phyloP scores from a whole-genome alignment of 2,113 vertebrate species.

The Hepsetus odoe region DNA sequence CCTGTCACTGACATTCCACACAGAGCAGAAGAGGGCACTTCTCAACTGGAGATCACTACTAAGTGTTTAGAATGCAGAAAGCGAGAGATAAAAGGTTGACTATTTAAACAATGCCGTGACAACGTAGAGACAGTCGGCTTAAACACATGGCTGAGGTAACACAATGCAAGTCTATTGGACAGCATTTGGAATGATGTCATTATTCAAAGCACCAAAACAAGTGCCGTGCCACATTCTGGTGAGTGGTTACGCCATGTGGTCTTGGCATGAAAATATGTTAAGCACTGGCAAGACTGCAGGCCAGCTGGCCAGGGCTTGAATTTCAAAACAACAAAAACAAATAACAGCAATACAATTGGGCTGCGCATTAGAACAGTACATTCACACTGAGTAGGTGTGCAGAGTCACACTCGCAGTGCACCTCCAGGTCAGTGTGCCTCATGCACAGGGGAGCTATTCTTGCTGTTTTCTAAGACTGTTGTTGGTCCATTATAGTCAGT shows the following conservation, averaged over 20 bases:
- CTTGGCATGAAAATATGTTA: conserved; percentile 59
- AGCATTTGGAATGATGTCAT: conserved; percentile 49
- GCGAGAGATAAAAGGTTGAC: conserved; percentile 33
- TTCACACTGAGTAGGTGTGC: conserved; percentile 24
- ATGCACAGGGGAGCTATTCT: neutral
- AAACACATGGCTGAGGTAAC: conserved; percentile 46
- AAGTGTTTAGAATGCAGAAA: conserved; percentile 66
- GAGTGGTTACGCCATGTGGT: conserved; percentile 49
- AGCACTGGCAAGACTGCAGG: conserved; percentile 53
- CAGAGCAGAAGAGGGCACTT: conserved; percentile 27
- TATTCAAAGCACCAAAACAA: conserved; percentile 56
- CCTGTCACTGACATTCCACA: conserved; percentile 48
- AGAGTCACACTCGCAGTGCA: conserved; percentile 7
- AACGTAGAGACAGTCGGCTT: conserved; percentile 32
- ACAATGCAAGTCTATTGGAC: conserved; percentile 35
- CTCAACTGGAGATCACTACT: conserved; percentile 40
- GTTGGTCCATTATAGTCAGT: conserved; percentile 13
- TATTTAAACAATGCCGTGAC: conserved; percentile 23
- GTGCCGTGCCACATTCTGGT: conserved; percentile 52
- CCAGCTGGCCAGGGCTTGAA: conserved; percentile 53
- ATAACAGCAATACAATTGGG: conserved; percentile 52
- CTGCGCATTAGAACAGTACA: conserved; percentile 34
- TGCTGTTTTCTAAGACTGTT: neutral
- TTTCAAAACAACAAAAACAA: conserved; percentile 61
- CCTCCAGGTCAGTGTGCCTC: neutral